These are phyloP conservation scores for Priocnemis perturbator DNA, from an alignment of 2,888 invertebrate genomes.

Conservation along the genomic window DNA sequence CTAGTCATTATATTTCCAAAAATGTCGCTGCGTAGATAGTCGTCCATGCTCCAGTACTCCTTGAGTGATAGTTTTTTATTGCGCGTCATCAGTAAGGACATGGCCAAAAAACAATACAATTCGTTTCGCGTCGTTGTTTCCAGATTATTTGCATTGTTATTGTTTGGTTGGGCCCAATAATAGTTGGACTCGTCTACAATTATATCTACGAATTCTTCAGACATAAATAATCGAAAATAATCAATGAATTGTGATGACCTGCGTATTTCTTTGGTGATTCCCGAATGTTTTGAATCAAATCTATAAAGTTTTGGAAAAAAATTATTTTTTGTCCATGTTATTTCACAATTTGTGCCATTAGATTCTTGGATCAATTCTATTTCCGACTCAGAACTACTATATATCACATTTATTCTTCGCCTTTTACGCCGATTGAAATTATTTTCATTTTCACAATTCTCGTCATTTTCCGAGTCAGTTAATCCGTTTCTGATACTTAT, in stretches of 20 bases:
- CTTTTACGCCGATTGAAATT: background rate
- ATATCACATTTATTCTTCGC: background rate
- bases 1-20: slow-evolving; percentile 18
- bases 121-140: background rate
- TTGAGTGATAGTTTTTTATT: background rate
- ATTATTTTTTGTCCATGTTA: background rate
- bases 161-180: background rate
- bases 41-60: slow-evolving; percentile 16
- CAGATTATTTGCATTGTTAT: too few species aligned
- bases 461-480: background rate
- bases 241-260: background rate
- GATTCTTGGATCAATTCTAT: background rate
- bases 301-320: background rate
- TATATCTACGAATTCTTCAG: slow-evolving; percentile 7
- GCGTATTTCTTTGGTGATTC: background rate
- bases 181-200: slow-evolving; percentile 8
- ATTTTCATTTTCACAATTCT: background rate
- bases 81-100: slow-evolving; percentile 12
- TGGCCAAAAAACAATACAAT: slow-evolving; percentile 14
- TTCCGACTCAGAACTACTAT: background rate
- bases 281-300: background rate
- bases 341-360: background rate
- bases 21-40: background rate
- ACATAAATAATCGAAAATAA: slow-evolving; percentile 15
- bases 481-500: background rate